Base-by-base conservation (phyloP, 2,797 vertebrate species). In the Macropus fuliginosus region DNA sequence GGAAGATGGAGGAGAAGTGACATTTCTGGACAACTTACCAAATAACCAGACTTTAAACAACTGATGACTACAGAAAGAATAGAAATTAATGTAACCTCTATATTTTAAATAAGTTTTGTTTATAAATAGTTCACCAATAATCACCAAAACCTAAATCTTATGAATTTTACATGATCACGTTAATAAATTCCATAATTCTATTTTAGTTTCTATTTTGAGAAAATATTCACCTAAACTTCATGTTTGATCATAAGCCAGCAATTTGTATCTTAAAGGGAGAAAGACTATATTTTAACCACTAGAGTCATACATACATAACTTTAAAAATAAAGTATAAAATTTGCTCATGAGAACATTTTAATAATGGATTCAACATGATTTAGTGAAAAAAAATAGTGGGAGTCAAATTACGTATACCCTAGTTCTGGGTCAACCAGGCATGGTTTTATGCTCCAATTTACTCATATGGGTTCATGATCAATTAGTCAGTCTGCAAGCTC, bases 141-240 rank as follows among this genome's bases (percentile, higher is more conserved):
- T 93, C 95, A 95, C 74, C 94, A 92, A 95, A 94, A 90, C 90
- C 90, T 94, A 93, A 96, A 94, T 95, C 94, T 56, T 92, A 94
- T 92, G 96, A 94, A 96, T 95, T 91, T 92, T 96, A 91, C 91
- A 87, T 95, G 94, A 89, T 91, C 90, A 96, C 95, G 94, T 95
- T 94, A 93, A 94, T 92, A 21, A 81, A 74, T 94, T 90, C 90
- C 92, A 14, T 93, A 95, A 94, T 89, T 91, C 90, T 94, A 92
- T 90, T 93, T 96, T 92, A 92, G 81, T 89, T 96, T 57, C 57
- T 56, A 40, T 55, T 81, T 62, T 93, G 90, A 55, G 92, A 54
- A 93, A 92, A 93, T n/a, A 74, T 27, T n/a, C 21, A 21, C 93
- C 46, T 56, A 91, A 95, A 87, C 91, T 95, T 91, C 92, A 92